phyloP scores from a whole-genome alignment of 2,113 vertebrate genomes.

The Osmerus eperlanus region DNA sequence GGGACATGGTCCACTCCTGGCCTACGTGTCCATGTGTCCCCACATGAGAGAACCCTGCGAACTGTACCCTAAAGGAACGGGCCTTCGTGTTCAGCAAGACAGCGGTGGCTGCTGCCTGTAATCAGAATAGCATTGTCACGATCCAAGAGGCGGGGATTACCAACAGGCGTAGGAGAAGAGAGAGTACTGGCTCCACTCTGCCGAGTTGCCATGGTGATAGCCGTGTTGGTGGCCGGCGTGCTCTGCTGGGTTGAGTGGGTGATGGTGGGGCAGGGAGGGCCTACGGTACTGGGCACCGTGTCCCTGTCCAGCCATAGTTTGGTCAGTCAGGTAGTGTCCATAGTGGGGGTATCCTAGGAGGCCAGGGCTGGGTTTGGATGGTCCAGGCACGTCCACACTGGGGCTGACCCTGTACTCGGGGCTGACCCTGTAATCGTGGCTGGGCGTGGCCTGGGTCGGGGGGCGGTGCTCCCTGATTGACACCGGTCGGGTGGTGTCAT shows the following conservation, averaged over 20 bases:
- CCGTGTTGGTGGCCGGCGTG: conserved; percentile 13
- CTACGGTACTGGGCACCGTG: not conserved
- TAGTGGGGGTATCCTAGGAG: not conserved
- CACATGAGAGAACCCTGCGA: no score
- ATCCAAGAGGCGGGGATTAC: not conserved
- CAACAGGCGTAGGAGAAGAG: conserved; percentile 15
- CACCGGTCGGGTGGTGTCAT: not conserved
- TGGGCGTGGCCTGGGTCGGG: not conserved
- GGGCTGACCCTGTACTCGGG: not conserved
- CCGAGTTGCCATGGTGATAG: conserved; percentile 38
- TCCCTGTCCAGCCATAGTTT: not conserved
- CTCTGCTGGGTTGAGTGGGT: conserved; percentile 9
- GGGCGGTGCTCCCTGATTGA: not conserved
- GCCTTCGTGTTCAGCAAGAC: no score
- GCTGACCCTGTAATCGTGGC: not conserved
- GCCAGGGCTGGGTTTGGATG: not conserved
- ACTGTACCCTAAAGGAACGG: no score
- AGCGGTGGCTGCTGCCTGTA: no score
- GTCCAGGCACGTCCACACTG: not conserved
- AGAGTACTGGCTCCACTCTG: conserved; percentile 22
- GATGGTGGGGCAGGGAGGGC: conserved; percentile 10
- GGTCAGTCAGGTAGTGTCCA: conserved; percentile 11
- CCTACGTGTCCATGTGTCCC: no score
- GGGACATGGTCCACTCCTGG: no score
- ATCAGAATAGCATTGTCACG: no score